Evolutionary conservation across 2,888 invertebrate genomes (phyloP).

Genomic region (Eupithecia dodoneata): DNA sequence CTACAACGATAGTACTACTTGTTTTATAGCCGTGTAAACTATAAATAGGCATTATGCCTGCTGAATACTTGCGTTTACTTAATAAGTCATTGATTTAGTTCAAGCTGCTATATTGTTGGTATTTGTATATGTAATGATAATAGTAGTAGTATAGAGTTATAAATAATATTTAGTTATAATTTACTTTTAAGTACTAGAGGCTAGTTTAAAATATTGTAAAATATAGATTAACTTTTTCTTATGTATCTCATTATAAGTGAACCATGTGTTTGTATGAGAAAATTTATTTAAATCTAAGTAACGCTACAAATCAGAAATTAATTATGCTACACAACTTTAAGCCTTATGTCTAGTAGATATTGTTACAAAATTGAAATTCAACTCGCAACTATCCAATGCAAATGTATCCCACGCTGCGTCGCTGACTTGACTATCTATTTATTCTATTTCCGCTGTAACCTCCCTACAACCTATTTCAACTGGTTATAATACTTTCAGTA

Average conservation of each 20-base stretch:
- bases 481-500: conserved; percentile 2
- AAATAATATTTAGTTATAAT: no score
- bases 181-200: no score
- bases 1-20: not conserved
- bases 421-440: conserved; percentile 11
- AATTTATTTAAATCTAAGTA: no score
- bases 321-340: not conserved
- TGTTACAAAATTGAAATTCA: conserved; percentile 17
- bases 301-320: not conserved
- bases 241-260: no score
- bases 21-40: conserved; percentile 12
- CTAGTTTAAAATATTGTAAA: no score
- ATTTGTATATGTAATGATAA: no score
- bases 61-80: conserved; percentile 15
- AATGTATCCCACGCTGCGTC: conserved; percentile 11
- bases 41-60: conserved; percentile 14
- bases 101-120: no score
- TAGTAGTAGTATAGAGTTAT: no score
- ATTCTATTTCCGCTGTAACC: conserved; percentile 13
- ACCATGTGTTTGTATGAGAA: no score
- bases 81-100: not conserved
- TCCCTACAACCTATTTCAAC: not conserved
- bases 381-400: conserved; percentile 15
- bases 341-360: conserved; percentile 1
- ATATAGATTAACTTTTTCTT: no score